Evolutionary conservation across 2,113 vertebrate genomes (phyloP), one percentile per base, ranked within the genome.

Genomic region (Pungitius pungitius): DNA sequence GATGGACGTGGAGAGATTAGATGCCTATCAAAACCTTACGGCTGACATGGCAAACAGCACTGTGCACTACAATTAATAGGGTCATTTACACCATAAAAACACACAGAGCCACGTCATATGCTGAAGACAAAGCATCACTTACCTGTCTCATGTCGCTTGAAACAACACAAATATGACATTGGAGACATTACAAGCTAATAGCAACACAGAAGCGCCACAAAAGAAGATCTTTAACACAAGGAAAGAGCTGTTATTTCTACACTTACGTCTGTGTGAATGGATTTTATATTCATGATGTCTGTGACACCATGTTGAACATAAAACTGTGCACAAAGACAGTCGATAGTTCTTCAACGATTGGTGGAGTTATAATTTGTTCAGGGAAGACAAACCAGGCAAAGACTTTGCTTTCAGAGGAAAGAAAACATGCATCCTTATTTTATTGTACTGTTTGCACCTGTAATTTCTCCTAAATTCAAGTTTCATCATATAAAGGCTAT

Each of bases 181-280:
- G 8, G 35, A 56, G 72, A 89, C 76, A 81, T 39, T 26, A 51
- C 82, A 77, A 86, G 66, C 84, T 86, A 85, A 69, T 7, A 82
- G 85, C 51, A 40, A 89, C 89, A 92, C 84, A 92, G 75, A 91
- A 85, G 81, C 85, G 45, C 88, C 84, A 83, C 64, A 42, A 72
- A n/a, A 26, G 39, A 43, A 49, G 68, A 76, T 45, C 66, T 87
- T 27, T 62, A 42, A 58, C 69, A 78, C 76, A 71, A 52, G 83
- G 83, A 87, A 81, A 39, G 52, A 73, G 82, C 61, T 77, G 87
- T 84, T 88, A 88, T 71, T 83, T 55, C 74, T 79, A 86, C 69
- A 67, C 61, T 70, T 78, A 35, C 43, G 37, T 63, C 15, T 56
- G 51, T 55, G 8, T 9, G 13, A 14, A 63, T 79, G 58, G 30